phyloP scores from a whole-genome alignment of 2,888 invertebrate species.

The Eupithecia subfuscata region DNA sequence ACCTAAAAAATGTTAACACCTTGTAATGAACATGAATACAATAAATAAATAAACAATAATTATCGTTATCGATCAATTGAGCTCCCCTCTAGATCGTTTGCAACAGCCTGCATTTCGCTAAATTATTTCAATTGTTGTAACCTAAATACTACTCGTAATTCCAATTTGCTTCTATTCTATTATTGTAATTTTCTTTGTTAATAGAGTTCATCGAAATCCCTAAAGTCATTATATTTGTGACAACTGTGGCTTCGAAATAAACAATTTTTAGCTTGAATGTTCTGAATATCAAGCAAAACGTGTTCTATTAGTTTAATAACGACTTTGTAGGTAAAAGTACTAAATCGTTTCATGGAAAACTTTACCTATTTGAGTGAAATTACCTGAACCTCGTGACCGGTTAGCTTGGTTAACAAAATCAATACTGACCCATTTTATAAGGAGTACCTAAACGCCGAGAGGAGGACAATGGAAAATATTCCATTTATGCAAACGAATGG shows the following conservation, averaged over 20 bases:
- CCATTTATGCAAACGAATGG: conserved; percentile 27
- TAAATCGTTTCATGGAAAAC: conserved; percentile 26
- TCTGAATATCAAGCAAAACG: not conserved
- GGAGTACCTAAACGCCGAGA: conserved; percentile 32
- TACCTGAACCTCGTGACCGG: conserved; percentile 41
- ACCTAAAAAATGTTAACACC: no score
- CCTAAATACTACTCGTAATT: no score
- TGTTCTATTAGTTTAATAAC: not conserved
- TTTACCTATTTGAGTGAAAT: conserved; percentile 35
- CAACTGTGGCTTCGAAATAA: not conserved
- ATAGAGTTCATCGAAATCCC: no score
- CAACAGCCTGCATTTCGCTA: no score
- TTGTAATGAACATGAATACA: no score
- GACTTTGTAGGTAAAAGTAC: conserved; percentile 10
- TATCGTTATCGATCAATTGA: no score
- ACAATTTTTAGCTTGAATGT: not conserved
- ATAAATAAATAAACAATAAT: no score
- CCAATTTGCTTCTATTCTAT: no score
- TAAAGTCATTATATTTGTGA: not conserved
- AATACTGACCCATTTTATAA: conserved; percentile 51
- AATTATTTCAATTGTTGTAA: no score
- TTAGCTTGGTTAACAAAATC: conserved; percentile 47
- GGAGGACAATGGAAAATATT: conserved; percentile 42
- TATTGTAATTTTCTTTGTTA: no score
- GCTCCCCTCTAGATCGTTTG: no score